These are phyloP conservation scores for Drosophila ustulata DNA, from an alignment of 2,888 invertebrate species.

Conservation along the genomic window DNA sequence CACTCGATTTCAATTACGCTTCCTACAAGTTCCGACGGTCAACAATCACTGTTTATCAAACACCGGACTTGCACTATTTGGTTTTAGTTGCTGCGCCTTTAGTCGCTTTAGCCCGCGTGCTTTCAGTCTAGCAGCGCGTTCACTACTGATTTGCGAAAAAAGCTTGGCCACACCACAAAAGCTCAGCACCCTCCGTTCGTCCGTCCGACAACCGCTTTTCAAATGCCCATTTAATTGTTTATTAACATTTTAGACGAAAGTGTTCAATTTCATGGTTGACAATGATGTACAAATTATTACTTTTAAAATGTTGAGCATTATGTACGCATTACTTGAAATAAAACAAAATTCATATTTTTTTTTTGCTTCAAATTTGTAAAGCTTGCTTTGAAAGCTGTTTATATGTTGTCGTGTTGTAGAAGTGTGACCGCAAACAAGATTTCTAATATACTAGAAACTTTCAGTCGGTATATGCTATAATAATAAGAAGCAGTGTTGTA, in stretches of 20 bases:
- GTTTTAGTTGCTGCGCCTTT: neutral
- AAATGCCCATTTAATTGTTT: neutral
- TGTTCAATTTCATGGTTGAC: neutral
- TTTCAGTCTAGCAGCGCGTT: slow-evolving; percentile 47
- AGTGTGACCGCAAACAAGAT: too few relatives aligned
- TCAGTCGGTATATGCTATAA: too few relatives aligned
- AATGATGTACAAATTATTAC: too few relatives aligned
- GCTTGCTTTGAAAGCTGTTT: too few relatives aligned
- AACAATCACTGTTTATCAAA: slow-evolving; percentile 9
- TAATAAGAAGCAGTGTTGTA: too few relatives aligned
- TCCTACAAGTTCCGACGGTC: neutral
- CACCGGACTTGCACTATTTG: neutral
- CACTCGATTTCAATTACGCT: neutral
- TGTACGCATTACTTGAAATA: too few relatives aligned
- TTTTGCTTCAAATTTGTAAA: too few relatives aligned
- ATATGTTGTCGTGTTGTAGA: too few relatives aligned
- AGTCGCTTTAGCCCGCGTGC: slow-evolving; percentile 1
- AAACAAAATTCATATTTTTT: too few relatives aligned
- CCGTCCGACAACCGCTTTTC: neutral
- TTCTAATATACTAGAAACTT: too few relatives aligned
- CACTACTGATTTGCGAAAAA: slow-evolving; percentile 39
- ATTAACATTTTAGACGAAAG: slow-evolving; percentile 5
- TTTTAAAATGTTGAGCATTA: too few relatives aligned
- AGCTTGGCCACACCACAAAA: slow-evolving; percentile 41
- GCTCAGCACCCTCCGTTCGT: slow-evolving; percentile 10